Conservation (phyloP, 2,888 invertebrate genomes). For the Tipula unca region DNA sequence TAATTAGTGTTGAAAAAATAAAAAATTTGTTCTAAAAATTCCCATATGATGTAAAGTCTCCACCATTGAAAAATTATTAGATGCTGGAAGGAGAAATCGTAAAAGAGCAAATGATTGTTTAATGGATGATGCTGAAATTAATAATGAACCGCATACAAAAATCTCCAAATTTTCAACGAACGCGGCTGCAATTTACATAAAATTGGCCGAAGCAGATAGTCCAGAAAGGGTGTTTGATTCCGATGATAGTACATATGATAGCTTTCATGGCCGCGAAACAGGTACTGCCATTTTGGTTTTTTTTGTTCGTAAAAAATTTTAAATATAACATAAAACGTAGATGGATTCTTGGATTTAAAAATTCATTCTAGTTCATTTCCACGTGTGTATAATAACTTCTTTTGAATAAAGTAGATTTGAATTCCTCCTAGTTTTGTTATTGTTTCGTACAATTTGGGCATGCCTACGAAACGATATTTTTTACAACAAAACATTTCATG, state of each 20-base stretch:
- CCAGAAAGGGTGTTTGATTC: conserved; percentile 23
- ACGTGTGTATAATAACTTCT: not conserved
- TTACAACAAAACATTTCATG: not conserved
- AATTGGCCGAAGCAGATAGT: not conserved
- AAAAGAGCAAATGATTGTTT: not conserved
- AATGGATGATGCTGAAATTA: not conserved
- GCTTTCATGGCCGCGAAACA: conserved; percentile 29
- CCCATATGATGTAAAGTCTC: not conserved
- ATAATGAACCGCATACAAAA: conserved; percentile 8
- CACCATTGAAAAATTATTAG: conserved; percentile 8
- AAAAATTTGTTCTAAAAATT: not conserved
- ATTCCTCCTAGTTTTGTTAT: not conserved
- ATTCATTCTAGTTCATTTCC: not conserved
- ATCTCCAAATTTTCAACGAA: not conserved
- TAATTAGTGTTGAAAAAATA: conserved; percentile 10
- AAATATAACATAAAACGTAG: not conserved
- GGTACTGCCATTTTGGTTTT: conserved; percentile 26
- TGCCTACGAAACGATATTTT: not conserved
- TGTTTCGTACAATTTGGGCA: not conserved
- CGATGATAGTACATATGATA: conserved; percentile 29
- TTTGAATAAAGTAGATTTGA: not conserved
- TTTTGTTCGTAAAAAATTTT: not conserved
- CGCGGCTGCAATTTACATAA: not conserved
- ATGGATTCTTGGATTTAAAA: not conserved
- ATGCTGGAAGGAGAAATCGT: conserved; percentile 9